Conservation (phyloP, 2,888 invertebrate genomes). For the Athalia rosae region DNA sequence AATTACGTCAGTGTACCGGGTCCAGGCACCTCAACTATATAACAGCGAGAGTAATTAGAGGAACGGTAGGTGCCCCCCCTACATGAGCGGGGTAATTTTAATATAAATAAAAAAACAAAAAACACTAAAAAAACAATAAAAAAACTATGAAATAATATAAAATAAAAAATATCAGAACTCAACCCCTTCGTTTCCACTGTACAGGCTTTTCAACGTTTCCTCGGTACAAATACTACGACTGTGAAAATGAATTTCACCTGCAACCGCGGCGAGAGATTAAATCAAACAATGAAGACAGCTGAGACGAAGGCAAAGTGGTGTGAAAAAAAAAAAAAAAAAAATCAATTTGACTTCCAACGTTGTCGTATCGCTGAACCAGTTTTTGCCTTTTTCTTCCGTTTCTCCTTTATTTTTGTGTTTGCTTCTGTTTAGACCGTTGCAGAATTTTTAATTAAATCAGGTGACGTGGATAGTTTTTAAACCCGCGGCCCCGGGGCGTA, state of each 20-base stretch:
- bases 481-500: neutral
- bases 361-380: too few relatives aligned
- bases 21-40: constrained; percentile 18
- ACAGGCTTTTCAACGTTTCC: neutral
- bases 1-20: constrained; percentile 41
- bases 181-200: neutral
- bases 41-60: constrained; percentile 31
- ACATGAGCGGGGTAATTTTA: constrained; percentile 24
- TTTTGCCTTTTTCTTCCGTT: neutral
- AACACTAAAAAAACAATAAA: neutral
- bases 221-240: neutral
- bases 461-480: neutral
- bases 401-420: neutral
- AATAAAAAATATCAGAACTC: neutral
- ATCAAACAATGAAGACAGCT: constrained; percentile 12
- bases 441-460: constrained; percentile 24
- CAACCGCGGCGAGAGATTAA: constrained; percentile 15
- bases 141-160: too few relatives aligned
- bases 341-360: neutral
- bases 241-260: neutral
- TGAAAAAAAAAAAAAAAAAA: neutral
- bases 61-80: neutral
- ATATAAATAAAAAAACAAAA: constrained; percentile 4
- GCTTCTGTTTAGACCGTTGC: neutral
- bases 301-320: neutral